phyloP scores from a whole-genome alignment of 2,797 vertebrate genomes.

The Gambusia yucatana region DNA sequence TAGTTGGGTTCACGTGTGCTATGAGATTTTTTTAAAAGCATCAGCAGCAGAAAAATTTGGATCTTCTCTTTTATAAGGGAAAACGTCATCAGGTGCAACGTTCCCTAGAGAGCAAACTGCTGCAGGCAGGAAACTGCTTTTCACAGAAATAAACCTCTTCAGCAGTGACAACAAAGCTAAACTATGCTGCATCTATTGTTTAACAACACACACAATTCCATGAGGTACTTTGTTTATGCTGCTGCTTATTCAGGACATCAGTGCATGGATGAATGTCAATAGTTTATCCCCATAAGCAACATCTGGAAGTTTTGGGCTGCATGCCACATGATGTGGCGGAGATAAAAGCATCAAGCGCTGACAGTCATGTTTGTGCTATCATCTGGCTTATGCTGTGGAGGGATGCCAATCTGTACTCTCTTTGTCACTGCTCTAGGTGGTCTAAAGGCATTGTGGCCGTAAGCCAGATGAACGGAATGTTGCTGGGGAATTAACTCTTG shows the following conservation, averaged over 20 bases:
- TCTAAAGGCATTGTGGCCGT: constrained; percentile 64
- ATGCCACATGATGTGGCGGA: constrained; percentile 65
- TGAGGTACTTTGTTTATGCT: constrained; percentile 19
- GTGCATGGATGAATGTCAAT: constrained; percentile 72
- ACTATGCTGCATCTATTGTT: constrained; percentile 12
- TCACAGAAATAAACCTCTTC: constrained; percentile 19
- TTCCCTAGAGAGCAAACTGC: constrained; percentile 27
- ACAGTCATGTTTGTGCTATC: constrained; percentile 67
- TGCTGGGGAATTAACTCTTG: constrained; percentile 68
- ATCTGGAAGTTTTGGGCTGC: constrained; percentile 70
- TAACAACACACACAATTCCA: constrained; percentile 25
- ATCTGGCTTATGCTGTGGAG: constrained; percentile 42
- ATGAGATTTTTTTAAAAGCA: constrained; percentile 34
- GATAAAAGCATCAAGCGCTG: constrained; percentile 75
- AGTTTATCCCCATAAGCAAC: constrained; percentile 75
- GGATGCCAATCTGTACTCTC: constrained; percentile 59
- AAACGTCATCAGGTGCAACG: constrained; percentile 8
- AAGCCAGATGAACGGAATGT: constrained; percentile 68
- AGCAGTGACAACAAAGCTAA: constrained; percentile 19
- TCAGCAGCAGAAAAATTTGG: constrained; percentile 17
- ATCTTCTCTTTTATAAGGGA: constrained; percentile 25
- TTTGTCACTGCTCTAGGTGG: constrained; percentile 67
- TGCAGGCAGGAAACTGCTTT: constrained; percentile 18
- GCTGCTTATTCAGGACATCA: constrained; percentile 69
- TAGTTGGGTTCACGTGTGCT: constrained; percentile 56